A percentile compares a stretch with the other conserved stretches of the same genome.
These are phyloP conservation scores for Nothocercus nigrocapillus DNA, from an alignment of 2,113 vertebrate genomes.

Conservation along the genomic window DNA sequence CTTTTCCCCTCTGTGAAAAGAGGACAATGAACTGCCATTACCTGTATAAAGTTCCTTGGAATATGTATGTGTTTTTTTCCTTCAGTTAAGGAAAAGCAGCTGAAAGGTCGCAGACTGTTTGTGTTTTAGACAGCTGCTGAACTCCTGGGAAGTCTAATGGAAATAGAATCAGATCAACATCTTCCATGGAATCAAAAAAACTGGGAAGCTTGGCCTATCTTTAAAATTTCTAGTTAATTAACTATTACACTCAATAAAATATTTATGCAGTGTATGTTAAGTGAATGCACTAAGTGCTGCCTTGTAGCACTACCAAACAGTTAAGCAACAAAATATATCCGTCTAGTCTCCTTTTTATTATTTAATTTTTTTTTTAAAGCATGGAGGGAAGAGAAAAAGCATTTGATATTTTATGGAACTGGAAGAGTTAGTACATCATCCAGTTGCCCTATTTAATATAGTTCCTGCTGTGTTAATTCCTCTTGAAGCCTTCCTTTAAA, in stretches of 20 bases:
- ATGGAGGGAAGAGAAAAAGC: background rate
- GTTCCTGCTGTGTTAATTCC: slow-evolving; percentile 27
- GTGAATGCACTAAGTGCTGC: background rate
- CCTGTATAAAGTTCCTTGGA: background rate
- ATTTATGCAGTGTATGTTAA: background rate
- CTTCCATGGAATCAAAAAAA: background rate
- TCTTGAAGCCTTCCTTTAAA: slow-evolving; percentile 32
- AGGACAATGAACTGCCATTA: background rate
- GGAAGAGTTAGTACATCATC: background rate
- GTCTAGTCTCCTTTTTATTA: background rate
- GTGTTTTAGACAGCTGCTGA: background rate
- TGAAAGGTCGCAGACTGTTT: background rate
- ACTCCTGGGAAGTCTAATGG: background rate
- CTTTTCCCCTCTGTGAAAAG: background rate
- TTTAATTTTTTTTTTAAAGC: background rate
- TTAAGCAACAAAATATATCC: background rate
- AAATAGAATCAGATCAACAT: background rate
- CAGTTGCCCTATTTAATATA: background rate
- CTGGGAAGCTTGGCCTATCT: background rate
- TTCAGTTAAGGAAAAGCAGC: background rate
- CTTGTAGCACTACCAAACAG: background rate
- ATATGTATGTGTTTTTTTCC: background rate
- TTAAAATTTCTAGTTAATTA: background rate
- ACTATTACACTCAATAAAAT: background rate
- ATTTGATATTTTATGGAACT: background rate